Conservation (phyloP, 92 coral and sea anemone genomes). For the Actinostola sp. region DNA sequence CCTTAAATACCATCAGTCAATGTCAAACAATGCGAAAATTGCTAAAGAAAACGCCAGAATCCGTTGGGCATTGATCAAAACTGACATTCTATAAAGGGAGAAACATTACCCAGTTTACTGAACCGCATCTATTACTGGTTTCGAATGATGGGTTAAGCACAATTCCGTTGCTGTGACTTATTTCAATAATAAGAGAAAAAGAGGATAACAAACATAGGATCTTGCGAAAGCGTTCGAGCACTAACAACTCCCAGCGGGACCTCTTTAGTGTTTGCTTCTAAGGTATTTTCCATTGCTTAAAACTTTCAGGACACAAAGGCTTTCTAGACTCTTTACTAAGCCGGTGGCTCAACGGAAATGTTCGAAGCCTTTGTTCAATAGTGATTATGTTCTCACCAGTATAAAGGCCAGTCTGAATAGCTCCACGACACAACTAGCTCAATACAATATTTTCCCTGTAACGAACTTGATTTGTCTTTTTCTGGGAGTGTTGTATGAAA, state of each 20-base stretch:
- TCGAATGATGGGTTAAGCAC: slow-evolving; percentile 16
- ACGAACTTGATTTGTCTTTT: not conserved
- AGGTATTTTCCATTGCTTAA: slow-evolving; percentile 11
- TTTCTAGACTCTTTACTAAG: slow-evolving; percentile 25
- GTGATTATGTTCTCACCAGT: slow-evolving; percentile 31
- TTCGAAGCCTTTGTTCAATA: slow-evolving; percentile 15
- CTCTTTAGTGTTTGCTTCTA: not conserved
- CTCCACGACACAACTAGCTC: not conserved
- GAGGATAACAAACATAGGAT: slow-evolving; percentile 2
- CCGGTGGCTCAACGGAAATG: slow-evolving; percentile 22
- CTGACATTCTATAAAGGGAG: not conserved
- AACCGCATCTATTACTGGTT: slow-evolving; percentile 28
- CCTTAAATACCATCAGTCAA: slow-evolving; percentile 9
- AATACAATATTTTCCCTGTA: not conserved
- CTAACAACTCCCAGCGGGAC: slow-evolving; percentile 18
- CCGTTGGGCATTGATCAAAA: slow-evolving; percentile 3
- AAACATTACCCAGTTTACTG: slow-evolving; percentile 5
- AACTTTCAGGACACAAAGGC: slow-evolving; percentile 24
- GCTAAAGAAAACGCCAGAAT: slow-evolving; percentile 3
- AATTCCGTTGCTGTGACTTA: slow-evolving; percentile 2
- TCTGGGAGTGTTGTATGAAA: not conserved
- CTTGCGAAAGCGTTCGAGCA: slow-evolving; percentile 25
- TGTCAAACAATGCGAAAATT: slow-evolving; percentile 10
- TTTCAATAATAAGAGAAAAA: slow-evolving; percentile 14
- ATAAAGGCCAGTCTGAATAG: slow-evolving; percentile 42